These are phyloP conservation scores for Teleiodes luculella DNA, from an alignment of 2,888 invertebrate genomes.

Conservation along the genomic window DNA sequence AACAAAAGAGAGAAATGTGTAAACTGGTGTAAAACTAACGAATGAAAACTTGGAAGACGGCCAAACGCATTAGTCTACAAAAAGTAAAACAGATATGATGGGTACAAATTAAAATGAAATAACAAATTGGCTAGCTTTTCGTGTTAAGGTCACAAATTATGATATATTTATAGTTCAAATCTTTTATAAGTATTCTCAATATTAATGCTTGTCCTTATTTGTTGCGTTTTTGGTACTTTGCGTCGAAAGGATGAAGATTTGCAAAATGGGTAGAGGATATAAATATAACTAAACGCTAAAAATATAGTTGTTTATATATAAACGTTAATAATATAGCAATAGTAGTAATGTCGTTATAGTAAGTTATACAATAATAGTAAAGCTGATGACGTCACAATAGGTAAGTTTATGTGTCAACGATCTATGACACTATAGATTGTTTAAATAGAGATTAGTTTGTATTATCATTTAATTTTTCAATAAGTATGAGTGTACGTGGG, in stretches of 20 bases:
- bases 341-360: no score
- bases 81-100: conserved; percentile 5
- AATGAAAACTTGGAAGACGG: conserved; percentile 4
- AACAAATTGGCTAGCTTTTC: background rate
- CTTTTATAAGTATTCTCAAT: no score
- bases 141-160: background rate
- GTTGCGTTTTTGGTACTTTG: no score
- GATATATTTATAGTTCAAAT: no score
- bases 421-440: background rate
- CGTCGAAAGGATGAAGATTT: no score
- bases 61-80: conserved; percentile 10
- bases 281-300: no score
- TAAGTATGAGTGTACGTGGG: background rate
- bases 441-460: background rate
- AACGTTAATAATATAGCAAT: no score
- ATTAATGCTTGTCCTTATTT: no score
- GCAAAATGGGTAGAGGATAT: no score
- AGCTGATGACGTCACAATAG: background rate
- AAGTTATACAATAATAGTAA: no score
- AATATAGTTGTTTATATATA: no score
- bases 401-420: background rate
- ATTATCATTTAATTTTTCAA: background rate
- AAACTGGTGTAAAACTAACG: background rate
- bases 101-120: background rate
- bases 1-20: conserved; percentile 1